Base-by-base conservation (phyloP, 1,140 invertebrate species). In the Aphidius ervi region DNA sequence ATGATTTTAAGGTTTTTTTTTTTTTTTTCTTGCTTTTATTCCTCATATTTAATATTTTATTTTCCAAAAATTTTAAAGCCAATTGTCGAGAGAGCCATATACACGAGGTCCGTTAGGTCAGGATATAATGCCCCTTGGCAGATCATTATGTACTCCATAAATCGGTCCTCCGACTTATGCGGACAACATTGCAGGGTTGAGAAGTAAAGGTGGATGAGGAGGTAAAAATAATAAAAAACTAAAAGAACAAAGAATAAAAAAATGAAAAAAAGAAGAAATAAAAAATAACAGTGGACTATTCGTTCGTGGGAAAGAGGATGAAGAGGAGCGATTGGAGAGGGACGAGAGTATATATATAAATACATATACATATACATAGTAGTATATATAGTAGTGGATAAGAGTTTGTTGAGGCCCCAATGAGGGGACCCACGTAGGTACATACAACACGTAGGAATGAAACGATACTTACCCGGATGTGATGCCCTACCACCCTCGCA, bases 81-180 rank as follows among this genome's bases (percentile, higher is more conserved):
- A 31, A 31, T 31, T 31, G 23, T 31, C 23, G 23, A 31, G 23
- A 31, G 23, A 31, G 23, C 23, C 23, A 31, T 31, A 31, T 31
- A 31, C 23, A n/a, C 4, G 40, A 42, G 52, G 42, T 54, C 52
- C 52, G 40, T 54, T 54, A 54, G n/a, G 52, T 43, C 42, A 7
- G 20, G 66, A 64, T 67, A 65, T 68, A 73, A 74, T 74, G 72
- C 69, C 70, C 23, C 64, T 46, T 63, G 67, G 67, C 70, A 68
- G 68, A 67, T 75, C 73, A 74, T 75, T 74, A 72, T 69, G 72
- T 74, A 71, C 70, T 72, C 70, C 73, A 74, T 76, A 74, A 74
- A 73, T 74, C 67, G 60, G 23, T 31, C 23, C 23, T 31, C 62
- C 53, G 45, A 58, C 42, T 20, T 39, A 4, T 37, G 9, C 9